Evolutionary conservation across 2,113 vertebrate species (phyloP).

Genomic region (Mormyrus iriodes): DNA sequence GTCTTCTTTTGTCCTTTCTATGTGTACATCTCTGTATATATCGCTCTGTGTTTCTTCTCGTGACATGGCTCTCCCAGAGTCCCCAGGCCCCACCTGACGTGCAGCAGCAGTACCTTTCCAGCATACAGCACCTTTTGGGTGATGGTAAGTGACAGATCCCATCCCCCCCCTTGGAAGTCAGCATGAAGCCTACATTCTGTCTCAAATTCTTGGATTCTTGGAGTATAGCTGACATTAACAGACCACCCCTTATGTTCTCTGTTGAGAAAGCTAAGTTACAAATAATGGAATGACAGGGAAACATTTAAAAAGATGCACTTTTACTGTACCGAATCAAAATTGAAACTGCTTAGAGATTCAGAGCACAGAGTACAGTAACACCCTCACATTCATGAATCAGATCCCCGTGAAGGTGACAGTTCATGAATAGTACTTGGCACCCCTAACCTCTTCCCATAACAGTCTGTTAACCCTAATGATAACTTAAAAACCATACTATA

Average conservation of each 20-base stretch:
- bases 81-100: constrained; percentile 84
- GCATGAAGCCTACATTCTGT: neutral
- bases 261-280: too few relatives aligned
- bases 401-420: too few relatives aligned
- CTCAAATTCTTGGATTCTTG: neutral
- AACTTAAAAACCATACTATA: too few relatives aligned
- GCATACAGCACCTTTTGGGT: constrained; percentile 93
- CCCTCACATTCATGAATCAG: too few relatives aligned
- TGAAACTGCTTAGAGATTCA: too few relatives aligned
- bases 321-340: too few relatives aligned
- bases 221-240: neutral
- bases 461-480: too few relatives aligned
- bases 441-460: neutral
- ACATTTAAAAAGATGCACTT: too few relatives aligned
- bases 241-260: neutral
- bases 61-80: constrained; percentile 48
- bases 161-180: neutral
- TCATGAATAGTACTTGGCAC: neutral
- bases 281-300: too few relatives aligned
- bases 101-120: constrained; percentile 95
- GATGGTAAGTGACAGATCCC: constrained; percentile 66
- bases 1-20: neutral
- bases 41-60: neutral
- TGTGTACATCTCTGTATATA: neutral
- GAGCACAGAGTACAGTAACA: too few relatives aligned